Percentiles rank a stretch among this genome's conserved stretches.
Conservation (phyloP, 1,140 invertebrate species). For the Leptopilina boulardi region DNA sequence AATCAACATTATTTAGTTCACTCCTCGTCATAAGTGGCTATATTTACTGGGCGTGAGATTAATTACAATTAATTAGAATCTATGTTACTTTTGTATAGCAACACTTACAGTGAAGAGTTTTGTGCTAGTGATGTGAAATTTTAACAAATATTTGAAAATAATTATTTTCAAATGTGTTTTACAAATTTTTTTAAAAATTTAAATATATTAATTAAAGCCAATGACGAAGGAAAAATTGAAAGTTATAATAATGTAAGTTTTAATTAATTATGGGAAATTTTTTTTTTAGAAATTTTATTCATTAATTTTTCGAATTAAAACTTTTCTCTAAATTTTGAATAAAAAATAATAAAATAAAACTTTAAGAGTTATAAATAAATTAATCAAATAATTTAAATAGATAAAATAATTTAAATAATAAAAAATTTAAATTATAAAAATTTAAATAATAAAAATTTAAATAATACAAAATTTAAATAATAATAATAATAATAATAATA, state of each 20-base stretch:
- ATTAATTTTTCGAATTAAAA: too few species aligned
- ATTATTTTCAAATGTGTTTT: background rate
- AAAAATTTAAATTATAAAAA: too few species aligned
- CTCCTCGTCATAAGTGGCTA: background rate
- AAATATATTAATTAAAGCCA: background rate
- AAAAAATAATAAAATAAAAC: too few species aligned
- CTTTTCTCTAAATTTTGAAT: too few species aligned
- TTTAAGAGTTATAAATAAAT: too few species aligned
- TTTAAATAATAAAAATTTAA: too few species aligned
- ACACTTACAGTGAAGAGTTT: background rate
- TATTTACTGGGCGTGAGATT: background rate
- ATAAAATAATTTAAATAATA: too few species aligned
- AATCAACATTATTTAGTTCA: slow-evolving; percentile 5
- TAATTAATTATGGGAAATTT: background rate
- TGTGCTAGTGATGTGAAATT: background rate
- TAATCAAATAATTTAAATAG: too few species aligned
- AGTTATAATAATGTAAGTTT: background rate
- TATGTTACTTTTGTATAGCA: background rate
- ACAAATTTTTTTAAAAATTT: background rate
- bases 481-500: too few species aligned
- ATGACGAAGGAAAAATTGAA: background rate
- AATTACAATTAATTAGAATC: slow-evolving; percentile 10
- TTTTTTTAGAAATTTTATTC: too few species aligned
- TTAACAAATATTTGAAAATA: background rate
- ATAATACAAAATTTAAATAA: too few species aligned